Evolutionary conservation across 2,113 vertebrate genomes (phyloP), one percentile per base, ranked within the genome.

Genomic region (Callorhinus ursinus): DNA sequence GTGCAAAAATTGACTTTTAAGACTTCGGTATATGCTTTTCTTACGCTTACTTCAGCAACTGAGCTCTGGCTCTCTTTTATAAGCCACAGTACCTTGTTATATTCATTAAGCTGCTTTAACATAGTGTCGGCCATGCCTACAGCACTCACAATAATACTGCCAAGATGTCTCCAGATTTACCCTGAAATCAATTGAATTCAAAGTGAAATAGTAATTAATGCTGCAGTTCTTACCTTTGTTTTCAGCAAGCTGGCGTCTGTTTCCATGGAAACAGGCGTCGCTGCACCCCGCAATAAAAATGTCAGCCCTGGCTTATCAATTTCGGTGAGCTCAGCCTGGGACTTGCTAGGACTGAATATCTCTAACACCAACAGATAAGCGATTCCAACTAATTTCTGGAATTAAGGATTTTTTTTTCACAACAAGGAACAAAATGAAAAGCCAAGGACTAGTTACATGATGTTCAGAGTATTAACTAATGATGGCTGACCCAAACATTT

Each of bases 81-180:
- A 86, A 89, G 53, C 19, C 90, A 95, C 12, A 90, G 39, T 16
- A 90, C 39, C 63, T 95, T 90, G 51, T 93, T 97, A 71, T 97
- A 97, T 90, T 85, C 93, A 93, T 98, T 98, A 79, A 97, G 93
- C 93, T 97, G 97, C 95, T 98, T 98, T 97, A 98, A 93, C 97
- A 49, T 72, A 96, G 82, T 96, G 51, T 31, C 1, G 88, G 89
- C 59, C 49, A 93, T 92, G 88, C 59, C 55, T 80, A 79, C 42
- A 96, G 57, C 51, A 88, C 51, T 93, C 77, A 92, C 33, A 92
- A 90, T 88, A 94, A 94, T 84, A 96, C 89, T 97, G 80, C 91
- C 87, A 98, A 82, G 85, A 88, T 97, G 72, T 98, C 97, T 98
- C 95, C 55, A 88, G 95, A 93, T 92, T 98, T 97, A 97, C 88